phyloP scores from a whole-genome alignment of 2,113 vertebrate genomes.

The western clawed frog (Xenopus tropicalis) region DNA sequence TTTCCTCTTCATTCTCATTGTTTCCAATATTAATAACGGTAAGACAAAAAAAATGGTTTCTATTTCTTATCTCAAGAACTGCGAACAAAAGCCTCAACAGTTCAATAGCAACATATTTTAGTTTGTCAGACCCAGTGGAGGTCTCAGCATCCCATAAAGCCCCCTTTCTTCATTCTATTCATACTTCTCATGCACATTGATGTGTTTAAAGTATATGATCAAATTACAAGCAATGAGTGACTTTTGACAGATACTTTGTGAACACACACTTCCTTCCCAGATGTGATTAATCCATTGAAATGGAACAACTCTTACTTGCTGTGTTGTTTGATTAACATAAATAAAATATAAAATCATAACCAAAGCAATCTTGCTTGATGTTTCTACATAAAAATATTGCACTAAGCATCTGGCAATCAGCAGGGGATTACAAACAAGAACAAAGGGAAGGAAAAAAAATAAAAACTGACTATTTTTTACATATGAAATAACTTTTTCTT shows the following conservation, averaged over 20 bases:
- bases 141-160: too few species aligned
- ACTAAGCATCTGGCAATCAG: slow-evolving; percentile 47
- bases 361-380: slow-evolving; percentile 49
- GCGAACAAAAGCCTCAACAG: too few species aligned
- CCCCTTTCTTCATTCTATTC: too few species aligned
- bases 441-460: slow-evolving; percentile 38
- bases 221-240: slow-evolving; percentile 44
- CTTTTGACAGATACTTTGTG: slow-evolving; percentile 47
- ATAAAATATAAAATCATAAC: slow-evolving; percentile 54
- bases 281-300: slow-evolving; percentile 50
- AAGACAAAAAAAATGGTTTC: slow-evolving; percentile 17
- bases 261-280: slow-evolving; percentile 53
- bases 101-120: too few species aligned
- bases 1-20: slow-evolving; percentile 43
- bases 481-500: slow-evolving; percentile 7
- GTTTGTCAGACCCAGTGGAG: too few species aligned
- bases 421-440: slow-evolving; percentile 36
- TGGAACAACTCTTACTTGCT: slow-evolving; percentile 46
- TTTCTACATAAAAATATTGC: slow-evolving; percentile 51
- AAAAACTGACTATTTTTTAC: background rate
- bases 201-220: slow-evolving; percentile 45
- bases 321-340: slow-evolving; percentile 52
- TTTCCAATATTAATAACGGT: slow-evolving; percentile 59
- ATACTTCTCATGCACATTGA: too few species aligned
- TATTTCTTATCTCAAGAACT: background rate